Evolutionary conservation across 2,797 vertebrate species (phyloP).

Genomic region (Urocyon cinereoargenteus): DNA sequence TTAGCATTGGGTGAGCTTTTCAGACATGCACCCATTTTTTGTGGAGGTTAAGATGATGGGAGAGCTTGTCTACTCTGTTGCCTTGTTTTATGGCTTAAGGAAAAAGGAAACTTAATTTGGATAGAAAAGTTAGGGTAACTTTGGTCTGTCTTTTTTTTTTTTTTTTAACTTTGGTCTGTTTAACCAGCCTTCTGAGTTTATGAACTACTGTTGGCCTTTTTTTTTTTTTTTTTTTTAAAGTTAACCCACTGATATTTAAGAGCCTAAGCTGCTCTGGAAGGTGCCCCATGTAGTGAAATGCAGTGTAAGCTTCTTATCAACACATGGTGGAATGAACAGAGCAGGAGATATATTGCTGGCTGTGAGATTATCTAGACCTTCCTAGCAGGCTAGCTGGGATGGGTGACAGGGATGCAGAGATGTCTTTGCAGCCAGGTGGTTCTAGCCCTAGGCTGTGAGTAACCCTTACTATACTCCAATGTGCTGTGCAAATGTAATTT

Average conservation of each 20-base stretch:
- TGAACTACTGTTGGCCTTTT: background rate
- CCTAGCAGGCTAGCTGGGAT: background rate
- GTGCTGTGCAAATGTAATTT: background rate
- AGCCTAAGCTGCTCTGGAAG: background rate
- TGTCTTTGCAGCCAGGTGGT: background rate
- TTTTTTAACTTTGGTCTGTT: background rate
- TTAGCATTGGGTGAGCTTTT: background rate
- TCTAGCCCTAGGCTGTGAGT: background rate
- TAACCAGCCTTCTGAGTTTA: background rate
- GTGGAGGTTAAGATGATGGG: background rate
- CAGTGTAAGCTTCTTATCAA: background rate
- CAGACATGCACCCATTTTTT: background rate
- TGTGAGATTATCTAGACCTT: background rate
- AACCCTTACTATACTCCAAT: background rate
- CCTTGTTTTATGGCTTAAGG: background rate
- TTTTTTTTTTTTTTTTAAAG: background rate
- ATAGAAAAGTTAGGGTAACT: background rate
- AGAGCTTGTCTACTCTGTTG: background rate
- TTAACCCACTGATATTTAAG: background rate
- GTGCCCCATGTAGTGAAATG: background rate
- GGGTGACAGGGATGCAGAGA: background rate
- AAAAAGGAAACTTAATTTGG: constrained; percentile 8
- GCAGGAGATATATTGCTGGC: background rate
- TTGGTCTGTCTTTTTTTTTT: too few relatives aligned
- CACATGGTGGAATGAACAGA: background rate